Evolutionary conservation across 2,113 vertebrate species (phyloP).

Genomic region (Phalacrocorax brasilianus): DNA sequence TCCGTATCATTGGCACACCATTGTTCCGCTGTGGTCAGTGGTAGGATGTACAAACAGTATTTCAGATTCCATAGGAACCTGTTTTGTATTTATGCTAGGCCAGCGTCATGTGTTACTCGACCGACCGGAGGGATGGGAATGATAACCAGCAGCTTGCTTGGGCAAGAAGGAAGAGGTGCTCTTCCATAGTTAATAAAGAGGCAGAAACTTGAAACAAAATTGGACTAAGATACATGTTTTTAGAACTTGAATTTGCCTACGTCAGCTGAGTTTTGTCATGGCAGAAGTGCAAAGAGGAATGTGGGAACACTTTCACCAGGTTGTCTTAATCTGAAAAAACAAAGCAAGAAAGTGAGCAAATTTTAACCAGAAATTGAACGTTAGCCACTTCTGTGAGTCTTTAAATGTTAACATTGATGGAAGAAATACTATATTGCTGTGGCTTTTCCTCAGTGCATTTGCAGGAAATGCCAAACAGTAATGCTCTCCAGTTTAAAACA

Average conservation of each 20-base stretch:
- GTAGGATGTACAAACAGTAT: constrained; percentile 58
- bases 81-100: constrained; percentile 61
- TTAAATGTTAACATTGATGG: constrained; percentile 17
- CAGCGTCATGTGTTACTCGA: constrained; percentile 24
- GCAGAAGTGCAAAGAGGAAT: constrained; percentile 21
- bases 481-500: not conserved
- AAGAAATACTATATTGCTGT: constrained; percentile 27
- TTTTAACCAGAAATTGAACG: constrained; percentile 20
- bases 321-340: constrained; percentile 44
- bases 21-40: constrained; percentile 69
- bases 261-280: constrained; percentile 24
- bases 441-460: constrained; percentile 49
- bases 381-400: constrained; percentile 18
- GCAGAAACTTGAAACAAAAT: constrained; percentile 28
- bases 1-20: constrained; percentile 27
- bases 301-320: constrained; percentile 8
- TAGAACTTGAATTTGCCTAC: not conserved
- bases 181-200: constrained; percentile 11
- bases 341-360: not conserved
- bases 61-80: constrained; percentile 65
- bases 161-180: constrained; percentile 35
- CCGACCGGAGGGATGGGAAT: not conserved
- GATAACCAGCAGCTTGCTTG: constrained; percentile 42
- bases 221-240: not conserved
- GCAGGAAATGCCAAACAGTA: constrained; percentile 31